Base-by-base conservation (phyloP, 2,797 vertebrate genomes). In the Heliangelus exortis region DNA sequence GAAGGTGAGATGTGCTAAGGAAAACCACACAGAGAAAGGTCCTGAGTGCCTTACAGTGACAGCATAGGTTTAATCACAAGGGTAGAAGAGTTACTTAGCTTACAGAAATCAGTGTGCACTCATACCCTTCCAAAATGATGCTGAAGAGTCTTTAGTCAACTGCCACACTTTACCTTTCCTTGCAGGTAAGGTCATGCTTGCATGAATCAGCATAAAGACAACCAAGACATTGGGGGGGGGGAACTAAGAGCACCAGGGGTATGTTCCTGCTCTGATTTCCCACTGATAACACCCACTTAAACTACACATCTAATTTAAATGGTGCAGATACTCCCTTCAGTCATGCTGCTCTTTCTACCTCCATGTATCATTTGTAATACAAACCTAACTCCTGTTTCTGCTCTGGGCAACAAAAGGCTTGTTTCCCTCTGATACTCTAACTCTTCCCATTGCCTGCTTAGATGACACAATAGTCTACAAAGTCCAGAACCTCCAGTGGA, bases 401-500 rank as follows among this genome's bases (percentile, higher is more conserved):
- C 43, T 55, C 67, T 48, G 57, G 31, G 34, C 65, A 9, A 74
- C 39, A 41, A 47, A 39, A 29, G 53, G 6, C 8, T 50, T 8
- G 8, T 65, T 67, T 89, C 33, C 34, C 43, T 53, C 50, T 2
- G 0, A 10, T 5, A 23, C 12, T 34, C 48, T 18, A 34, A 48
- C 25, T 16, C 66, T 74, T 48, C 50, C 48, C 9, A 0, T 75
- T 81, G 11, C 76, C 41, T 81, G 25, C 91, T 15, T 87, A 99
- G 99, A 96, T 82, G 99, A 99, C 76, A 97, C 97, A 4, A 97
- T 98, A 3, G 98, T 98, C 22, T 99, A 99, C 93, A 99, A 99
- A 96, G 98, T 99, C 36, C 99, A 99, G 98, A 99, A 99, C 96
- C 98, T 99, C 43, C 99, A 99, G 93, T 99, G 99, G 99, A 98